Evolutionary conservation across 2,113 vertebrate species (phyloP).

Genomic region (Protomyctophum bolini): DNA sequence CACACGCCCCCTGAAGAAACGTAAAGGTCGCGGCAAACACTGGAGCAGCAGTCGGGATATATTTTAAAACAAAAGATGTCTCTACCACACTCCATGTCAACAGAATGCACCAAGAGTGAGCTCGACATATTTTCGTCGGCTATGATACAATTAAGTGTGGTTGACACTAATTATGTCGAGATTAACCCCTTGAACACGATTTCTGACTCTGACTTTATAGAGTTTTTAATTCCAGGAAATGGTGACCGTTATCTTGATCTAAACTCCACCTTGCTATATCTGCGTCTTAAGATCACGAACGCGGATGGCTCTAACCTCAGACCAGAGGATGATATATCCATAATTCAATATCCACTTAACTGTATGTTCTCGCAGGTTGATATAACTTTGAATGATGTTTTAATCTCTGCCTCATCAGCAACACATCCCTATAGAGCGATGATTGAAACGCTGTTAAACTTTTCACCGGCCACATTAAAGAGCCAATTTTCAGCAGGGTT

Average conservation of each 20-base stretch:
- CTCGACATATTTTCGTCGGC: neutral
- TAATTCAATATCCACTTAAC: neutral
- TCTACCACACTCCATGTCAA: neutral
- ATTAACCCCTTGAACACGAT: constrained; percentile 4
- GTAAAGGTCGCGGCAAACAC: no score
- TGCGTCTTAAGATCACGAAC: neutral
- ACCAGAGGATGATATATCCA: neutral
- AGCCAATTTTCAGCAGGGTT: neutral
- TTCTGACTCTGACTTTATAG: neutral
- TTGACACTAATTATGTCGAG: constrained; percentile 1
- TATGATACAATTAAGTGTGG: neutral
- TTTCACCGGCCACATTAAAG: neutral
- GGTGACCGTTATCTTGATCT: constrained; percentile 1
- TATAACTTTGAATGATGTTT: constrained; percentile 1
- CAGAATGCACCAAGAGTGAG: neutral
- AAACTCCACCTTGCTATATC: neutral
- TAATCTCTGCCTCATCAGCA: neutral
- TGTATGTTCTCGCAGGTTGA: neutral
- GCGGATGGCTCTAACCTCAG: neutral
- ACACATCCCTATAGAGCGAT: neutral
- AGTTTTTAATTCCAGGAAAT: neutral
- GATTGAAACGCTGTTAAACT: neutral
- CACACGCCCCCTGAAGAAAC: no score
- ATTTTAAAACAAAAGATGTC: no score
- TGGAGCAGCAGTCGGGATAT: no score